A percentile compares a stretch with the other conserved stretches of the same genome.
Evolutionary conservation across 2,113 vertebrate genomes (phyloP).

Genomic region (Caloenas nicobarica): DNA sequence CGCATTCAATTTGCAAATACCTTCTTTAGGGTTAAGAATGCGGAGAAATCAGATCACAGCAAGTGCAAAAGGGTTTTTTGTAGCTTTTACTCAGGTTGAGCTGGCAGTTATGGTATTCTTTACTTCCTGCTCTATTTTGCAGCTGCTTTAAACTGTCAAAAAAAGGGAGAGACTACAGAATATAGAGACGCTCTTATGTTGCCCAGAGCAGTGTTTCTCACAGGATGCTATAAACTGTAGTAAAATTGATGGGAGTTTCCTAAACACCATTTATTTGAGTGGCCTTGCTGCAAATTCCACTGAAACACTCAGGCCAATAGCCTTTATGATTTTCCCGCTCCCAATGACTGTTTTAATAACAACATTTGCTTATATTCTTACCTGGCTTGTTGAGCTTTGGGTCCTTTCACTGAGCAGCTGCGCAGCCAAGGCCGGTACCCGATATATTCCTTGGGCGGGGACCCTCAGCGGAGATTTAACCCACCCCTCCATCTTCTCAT

Average conservation of each 20-base stretch:
- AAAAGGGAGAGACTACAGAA: neutral
- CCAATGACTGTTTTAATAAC: accelerated
- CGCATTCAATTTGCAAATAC: neutral
- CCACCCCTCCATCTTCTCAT: constrained; percentile 84
- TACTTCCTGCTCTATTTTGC: constrained; percentile 2
- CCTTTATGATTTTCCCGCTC: neutral
- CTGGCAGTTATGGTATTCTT: neutral
- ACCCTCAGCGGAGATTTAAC: constrained; percentile 64
- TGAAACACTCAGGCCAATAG: neutral
- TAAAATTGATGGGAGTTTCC: neutral
- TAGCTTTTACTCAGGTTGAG: neutral
- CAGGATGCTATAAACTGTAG: neutral
- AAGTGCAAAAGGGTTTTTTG: neutral
- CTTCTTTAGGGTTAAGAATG: neutral
- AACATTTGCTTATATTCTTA: constrained; percentile 19
- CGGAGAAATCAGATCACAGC: neutral
- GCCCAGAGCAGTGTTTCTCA: neutral
- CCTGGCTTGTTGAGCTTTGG: constrained; percentile 64
- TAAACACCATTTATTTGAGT: neutral
- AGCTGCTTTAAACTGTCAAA: neutral
- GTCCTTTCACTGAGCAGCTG: constrained; percentile 71
- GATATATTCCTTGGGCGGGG: constrained; percentile 50
- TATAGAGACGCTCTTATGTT: neutral
- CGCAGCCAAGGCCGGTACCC: constrained; percentile 51
- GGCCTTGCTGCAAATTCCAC: neutral